Percentiles rank a stretch among this genome's conserved stretches.
These are phyloP conservation scores for Melanogrammus aeglefinus DNA, from an alignment of 2,797 vertebrate species.

Conservation along the genomic window DNA sequence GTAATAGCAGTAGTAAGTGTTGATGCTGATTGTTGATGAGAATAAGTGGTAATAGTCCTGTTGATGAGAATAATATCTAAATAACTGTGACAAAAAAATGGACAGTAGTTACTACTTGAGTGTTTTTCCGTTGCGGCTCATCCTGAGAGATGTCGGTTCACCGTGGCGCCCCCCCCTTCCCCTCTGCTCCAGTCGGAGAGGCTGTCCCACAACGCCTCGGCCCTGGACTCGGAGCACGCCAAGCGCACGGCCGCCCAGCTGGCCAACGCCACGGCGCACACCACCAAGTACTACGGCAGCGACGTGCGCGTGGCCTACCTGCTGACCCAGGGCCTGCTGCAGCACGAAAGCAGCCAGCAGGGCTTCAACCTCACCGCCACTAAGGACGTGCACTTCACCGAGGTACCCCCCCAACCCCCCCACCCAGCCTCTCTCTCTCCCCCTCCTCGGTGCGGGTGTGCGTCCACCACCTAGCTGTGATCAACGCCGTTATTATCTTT, in stretches of 20 bases:
- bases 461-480: not conserved
- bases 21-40: too few species aligned
- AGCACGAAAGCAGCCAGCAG: constrained; percentile 83
- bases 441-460: not conserved
- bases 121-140: too few species aligned
- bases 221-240: constrained; percentile 75
- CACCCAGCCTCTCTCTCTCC: not conserved
- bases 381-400: constrained; percentile 91
- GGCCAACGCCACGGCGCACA: constrained; percentile 80
- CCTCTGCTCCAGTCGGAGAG: constrained; percentile 73
- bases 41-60: not conserved
- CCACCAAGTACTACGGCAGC: constrained; percentile 80
- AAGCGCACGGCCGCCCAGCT: constrained; percentile 79
- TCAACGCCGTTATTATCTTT: not conserved
- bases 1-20: too few species aligned
- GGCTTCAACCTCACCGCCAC: constrained; percentile 92
- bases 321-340: constrained; percentile 81
- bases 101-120: too few species aligned
- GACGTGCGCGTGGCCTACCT: constrained; percentile 86
- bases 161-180: not conserved
- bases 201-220: constrained; percentile 76
- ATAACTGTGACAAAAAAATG: not conserved
- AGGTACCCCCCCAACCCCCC: constrained; percentile 71
- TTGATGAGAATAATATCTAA: not conserved
- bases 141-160: too few species aligned